Conservation (phyloP, 2,113 vertebrate species). For the Dolichotis patagonum region DNA sequence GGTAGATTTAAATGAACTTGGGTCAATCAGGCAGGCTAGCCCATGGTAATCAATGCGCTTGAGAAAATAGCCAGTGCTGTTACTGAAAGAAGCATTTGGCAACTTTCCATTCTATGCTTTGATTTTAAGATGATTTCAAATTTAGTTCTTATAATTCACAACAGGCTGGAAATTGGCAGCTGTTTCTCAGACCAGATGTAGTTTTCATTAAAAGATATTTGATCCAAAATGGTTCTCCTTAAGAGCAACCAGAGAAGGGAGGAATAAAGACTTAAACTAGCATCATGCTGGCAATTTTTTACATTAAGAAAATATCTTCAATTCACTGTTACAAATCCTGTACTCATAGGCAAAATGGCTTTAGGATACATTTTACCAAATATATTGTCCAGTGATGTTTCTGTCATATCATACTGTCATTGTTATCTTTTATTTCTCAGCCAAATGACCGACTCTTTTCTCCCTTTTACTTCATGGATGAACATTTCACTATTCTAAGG, state of each 20-base stretch:
- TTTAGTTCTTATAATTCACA: constrained; percentile 71
- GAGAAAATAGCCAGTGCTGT: constrained; percentile 40
- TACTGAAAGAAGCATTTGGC: constrained; percentile 61
- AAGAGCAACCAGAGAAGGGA: neutral
- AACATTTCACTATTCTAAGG: neutral
- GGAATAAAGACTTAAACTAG: neutral
- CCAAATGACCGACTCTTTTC: neutral
- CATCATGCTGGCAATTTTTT: constrained; percentile 41
- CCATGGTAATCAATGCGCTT: neutral
- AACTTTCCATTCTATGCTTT: constrained; percentile 56
- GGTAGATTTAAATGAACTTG: constrained; percentile 14
- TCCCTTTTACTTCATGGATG: neutral
- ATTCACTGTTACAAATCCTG: neutral
- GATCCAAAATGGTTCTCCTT: constrained; percentile 60
- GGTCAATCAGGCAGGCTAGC: neutral
- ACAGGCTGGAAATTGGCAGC: constrained; percentile 66
- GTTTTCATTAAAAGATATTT: constrained; percentile 72
- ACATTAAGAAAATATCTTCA: constrained; percentile 53
- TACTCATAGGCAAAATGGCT: neutral
- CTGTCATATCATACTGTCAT: neutral
- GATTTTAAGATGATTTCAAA: constrained; percentile 76
- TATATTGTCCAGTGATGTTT: neutral
- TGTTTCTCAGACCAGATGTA: constrained; percentile 71
- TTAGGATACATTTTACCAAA: neutral
- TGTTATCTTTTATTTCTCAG: neutral